Evolutionary conservation across 2,113 vertebrate species (phyloP), one percentile per base, ranked within the genome.

Genomic region (Odocoileus virginianus): DNA sequence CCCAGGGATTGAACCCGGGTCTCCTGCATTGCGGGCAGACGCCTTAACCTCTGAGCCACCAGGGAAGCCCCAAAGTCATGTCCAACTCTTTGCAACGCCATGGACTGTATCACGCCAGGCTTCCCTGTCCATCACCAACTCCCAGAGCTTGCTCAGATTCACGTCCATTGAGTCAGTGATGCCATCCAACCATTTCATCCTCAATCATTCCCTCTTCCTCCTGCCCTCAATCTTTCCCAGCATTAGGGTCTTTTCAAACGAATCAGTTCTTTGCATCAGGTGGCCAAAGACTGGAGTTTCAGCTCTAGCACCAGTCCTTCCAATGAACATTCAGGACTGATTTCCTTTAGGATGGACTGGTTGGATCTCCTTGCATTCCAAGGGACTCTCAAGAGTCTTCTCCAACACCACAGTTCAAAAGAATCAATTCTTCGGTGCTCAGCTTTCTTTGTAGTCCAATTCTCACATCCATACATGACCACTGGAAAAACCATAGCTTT

Each of bases 61-160:
- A 50, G 47, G 47, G 47, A 50, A 50, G 47, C 47, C 47, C 13
- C 12, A 50, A 50, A 71, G 19, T 40, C 0, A 1, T 40, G 19
- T 40, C 67, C 0, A 2, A 40, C n/a, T 40, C 5, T 71, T 71
- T 71, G 67, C 1, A 0, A 40, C n/a, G 2, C n/a, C n/a, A 40
- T 3, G 19, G 67, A 40, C 21, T 40, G 10, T 36, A 71, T 21
- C 67, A 23, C 0, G 0, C 11, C 67, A 71, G 67, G 67, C n/a
- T 10, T 40, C 19, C 10, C 67, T 71, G n/a, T 71, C 67, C 10
- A 23, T 71, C 67, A 71, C 21, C 10, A 40, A 40, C 2, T 11
- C n/a, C 67, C 19, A 40, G 19, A 71, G n/a, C n/a, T 71, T 71
- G 10, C n/a, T 71, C 67, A 71, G 23, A 11, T 21, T 71, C 67